Conservation (phyloP, 2,113 vertebrate species). For the Varanus komodoensis region DNA sequence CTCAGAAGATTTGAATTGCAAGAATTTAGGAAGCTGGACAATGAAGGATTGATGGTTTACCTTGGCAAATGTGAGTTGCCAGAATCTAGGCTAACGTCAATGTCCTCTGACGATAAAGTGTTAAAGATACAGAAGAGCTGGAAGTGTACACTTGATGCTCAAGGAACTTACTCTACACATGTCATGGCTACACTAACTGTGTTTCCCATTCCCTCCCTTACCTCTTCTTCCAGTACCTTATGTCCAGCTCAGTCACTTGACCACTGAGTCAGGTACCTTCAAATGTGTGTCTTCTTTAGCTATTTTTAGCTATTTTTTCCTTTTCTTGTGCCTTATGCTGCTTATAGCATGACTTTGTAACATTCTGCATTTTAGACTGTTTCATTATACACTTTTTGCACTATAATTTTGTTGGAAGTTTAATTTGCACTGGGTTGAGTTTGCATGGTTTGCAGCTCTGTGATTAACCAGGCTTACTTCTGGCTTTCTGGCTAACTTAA, state of each 20-base stretch:
- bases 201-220: slow-evolving; percentile 80
- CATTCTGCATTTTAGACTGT: slow-evolving; percentile 56
- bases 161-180: slow-evolving; percentile 27
- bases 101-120: not conserved
- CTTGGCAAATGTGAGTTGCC: not conserved
- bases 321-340: slow-evolving; percentile 62
- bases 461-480: slow-evolving; percentile 57
- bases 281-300: slow-evolving; percentile 33
- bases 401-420: slow-evolving; percentile 33
- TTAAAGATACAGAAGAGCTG: not conserved
- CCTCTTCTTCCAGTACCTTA: slow-evolving; percentile 89
- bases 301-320: slow-evolving; percentile 15
- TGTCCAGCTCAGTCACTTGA: slow-evolving; percentile 91
- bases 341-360: slow-evolving; percentile 74
- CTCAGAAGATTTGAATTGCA: not conserved
- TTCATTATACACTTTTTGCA: not conserved
- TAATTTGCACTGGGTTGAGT: slow-evolving; percentile 59
- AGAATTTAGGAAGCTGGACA: not conserved
- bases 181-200: slow-evolving; percentile 72
- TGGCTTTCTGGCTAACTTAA: slow-evolving; percentile 13
- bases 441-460: slow-evolving; percentile 66
- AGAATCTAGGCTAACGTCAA: not conserved
- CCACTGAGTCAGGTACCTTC: slow-evolving; percentile 93
- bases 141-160: not conserved
- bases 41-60: not conserved